Conservation (phyloP, 1,140 invertebrate genomes). For the Leptopilina boulardi region DNA sequence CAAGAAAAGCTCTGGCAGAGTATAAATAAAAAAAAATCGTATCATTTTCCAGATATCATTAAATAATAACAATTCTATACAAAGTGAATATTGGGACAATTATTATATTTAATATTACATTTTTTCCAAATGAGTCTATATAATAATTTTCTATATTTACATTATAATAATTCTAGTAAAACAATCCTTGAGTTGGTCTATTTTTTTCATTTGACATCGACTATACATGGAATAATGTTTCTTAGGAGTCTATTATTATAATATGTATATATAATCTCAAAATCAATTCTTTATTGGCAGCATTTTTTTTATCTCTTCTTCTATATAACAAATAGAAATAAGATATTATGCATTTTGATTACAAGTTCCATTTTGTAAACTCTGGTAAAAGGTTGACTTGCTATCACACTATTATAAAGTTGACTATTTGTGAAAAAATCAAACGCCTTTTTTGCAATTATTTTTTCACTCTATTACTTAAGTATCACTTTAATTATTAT, state of each 20-base stretch:
- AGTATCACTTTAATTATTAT: slow-evolving; percentile 1
- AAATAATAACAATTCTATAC: neutral
- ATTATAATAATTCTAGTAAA: slow-evolving; percentile 1
- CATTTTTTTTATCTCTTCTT: neutral
- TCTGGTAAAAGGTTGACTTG: slow-evolving; percentile 26
- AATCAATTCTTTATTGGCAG: slow-evolving; percentile 16
- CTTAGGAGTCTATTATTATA: neutral
- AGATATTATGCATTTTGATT: slow-evolving; percentile 29
- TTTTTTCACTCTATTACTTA: slow-evolving; percentile 19
- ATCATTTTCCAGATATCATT: neutral
- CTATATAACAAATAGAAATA: slow-evolving; percentile 7
- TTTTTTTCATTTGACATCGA: slow-evolving; percentile 18
- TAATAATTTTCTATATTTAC: slow-evolving; percentile 18
- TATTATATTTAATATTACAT: slow-evolving; percentile 10
- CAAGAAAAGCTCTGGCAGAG: slow-evolving; percentile 39
- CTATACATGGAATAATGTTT: slow-evolving; percentile 24
- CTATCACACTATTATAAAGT: slow-evolving; percentile 33
- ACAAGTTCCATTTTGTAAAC: slow-evolving; percentile 29
- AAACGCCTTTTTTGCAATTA: neutral
- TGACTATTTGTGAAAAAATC: slow-evolving; percentile 26
- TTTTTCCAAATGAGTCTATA: neutral
- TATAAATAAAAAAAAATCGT: slow-evolving; percentile 33
- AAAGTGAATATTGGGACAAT: neutral
- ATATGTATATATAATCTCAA: slow-evolving; percentile 13
- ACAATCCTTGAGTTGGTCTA: slow-evolving; percentile 26